Base-by-base conservation (phyloP, 1,140 invertebrate genomes). In the Aphelenchoides avenae region DNA sequence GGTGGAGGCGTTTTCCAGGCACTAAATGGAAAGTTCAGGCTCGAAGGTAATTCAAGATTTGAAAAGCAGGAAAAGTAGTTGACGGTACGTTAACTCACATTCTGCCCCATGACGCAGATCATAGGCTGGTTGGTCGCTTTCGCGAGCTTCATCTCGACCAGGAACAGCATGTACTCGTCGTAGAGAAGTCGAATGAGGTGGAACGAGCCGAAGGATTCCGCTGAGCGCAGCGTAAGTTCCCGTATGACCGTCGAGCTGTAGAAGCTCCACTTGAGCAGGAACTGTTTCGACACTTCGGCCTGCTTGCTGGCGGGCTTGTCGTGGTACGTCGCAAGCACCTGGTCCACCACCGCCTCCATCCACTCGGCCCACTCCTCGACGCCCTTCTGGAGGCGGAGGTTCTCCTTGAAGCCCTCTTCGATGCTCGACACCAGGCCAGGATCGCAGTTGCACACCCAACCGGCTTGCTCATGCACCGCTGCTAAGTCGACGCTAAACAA, bases 131-230 rank as follows among this genome's bases (percentile, higher is more conserved):
- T 86, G 34, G 86, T 87, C 26, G 89, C 89, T 73, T 87, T 83
- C 20, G 94, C 93, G 24, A 98, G 90, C 79, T 90, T 87, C 78
- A 93, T 89, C 80, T 98, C 94, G 64, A 99, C 89, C 61, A 97
- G 82, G 79, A 94, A 97, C 82, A 94, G 94, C 87, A 99, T 94
- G 77, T 97, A 99, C 79, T 99, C 95, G 79, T 98, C 93, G 79
- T 93, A 97, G 20, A 98, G 82, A 61, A 98, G 82, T 40, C 93
- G 86, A 71, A 99, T 93, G 41, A 99, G 83, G 82, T 99, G 95
- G 81, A 99, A 99, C 52, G 91, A 95, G 33, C 94, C 95, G 81
- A 99, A 98, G 78, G 90, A 94, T 9, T 91, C 89, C 22, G 94
- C 93, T 62, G 90, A 94, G 71, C 93, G 83, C 44, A 95, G 80